Evolutionary conservation across 2,888 invertebrate species (phyloP).

Genomic region (Amphimallon solstitiale): DNA sequence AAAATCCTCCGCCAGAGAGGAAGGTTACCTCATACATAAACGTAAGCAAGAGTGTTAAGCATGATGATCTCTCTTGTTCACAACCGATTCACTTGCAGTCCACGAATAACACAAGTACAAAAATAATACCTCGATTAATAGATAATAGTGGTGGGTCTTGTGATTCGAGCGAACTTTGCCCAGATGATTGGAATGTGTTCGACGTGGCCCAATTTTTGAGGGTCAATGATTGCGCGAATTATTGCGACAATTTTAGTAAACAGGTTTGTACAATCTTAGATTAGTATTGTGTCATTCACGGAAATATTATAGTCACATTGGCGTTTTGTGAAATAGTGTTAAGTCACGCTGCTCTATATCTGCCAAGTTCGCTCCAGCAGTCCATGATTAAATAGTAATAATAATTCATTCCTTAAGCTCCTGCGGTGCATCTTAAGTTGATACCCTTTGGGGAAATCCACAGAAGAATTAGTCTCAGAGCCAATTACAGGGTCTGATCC

Average conservation of each 20-base stretch:
- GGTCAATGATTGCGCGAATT: conserved; percentile 84
- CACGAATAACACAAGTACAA: conserved; percentile 62
- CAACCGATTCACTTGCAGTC: conserved; percentile 50
- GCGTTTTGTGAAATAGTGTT: no score
- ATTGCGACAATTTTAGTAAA: conserved; percentile 74
- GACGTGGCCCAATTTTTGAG: conserved; percentile 92
- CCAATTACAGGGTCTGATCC: no score
- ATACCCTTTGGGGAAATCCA: no score
- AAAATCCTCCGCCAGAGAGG: conserved; percentile 66
- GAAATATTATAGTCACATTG: no score
- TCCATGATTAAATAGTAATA: no score
- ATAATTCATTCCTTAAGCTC: no score
- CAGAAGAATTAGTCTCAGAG: no score
- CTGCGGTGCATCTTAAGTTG: no score
- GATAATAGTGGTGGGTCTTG: conserved; percentile 67
- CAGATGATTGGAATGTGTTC: conserved; percentile 81
- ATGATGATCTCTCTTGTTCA: conserved; percentile 4
- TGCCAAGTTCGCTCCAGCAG: no score
- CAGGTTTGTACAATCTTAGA: conserved; percentile 54
- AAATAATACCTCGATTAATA: conserved; percentile 73
- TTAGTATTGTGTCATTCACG: no score
- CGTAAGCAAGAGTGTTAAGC: conserved; percentile 57
- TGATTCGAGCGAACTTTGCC: conserved; percentile 68
- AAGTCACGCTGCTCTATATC: no score
- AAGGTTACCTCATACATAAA: conserved; percentile 73